Evolutionary conservation across 2,113 vertebrate species (phyloP).

Genomic region (Lepus americanus): DNA sequence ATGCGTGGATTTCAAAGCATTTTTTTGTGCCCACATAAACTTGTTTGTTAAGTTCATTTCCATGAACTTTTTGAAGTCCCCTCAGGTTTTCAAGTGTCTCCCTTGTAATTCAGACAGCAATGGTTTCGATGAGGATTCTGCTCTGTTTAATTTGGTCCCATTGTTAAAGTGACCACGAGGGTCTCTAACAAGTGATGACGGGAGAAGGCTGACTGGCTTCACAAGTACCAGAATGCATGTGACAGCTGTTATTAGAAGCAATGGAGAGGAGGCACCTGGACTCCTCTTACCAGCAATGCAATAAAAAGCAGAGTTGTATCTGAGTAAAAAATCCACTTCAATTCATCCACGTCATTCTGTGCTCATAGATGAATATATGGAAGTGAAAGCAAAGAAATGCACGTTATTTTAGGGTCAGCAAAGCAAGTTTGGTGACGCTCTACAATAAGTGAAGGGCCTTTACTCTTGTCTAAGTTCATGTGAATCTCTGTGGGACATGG

Average conservation of each 20-base stretch:
- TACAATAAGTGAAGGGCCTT: not conserved
- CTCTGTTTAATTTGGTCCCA: not conserved
- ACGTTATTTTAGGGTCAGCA: not conserved
- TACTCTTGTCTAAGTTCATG: not conserved
- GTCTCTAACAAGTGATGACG: conserved; percentile 3
- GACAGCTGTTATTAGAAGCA: conserved; percentile 25
- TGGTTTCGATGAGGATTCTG: not conserved
- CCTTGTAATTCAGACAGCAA: not conserved
- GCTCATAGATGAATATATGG: not conserved
- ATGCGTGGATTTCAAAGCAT: too few relatives aligned
- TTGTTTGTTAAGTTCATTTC: too few relatives aligned
- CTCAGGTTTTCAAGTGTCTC: conserved; percentile 41
- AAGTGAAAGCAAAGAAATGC: conserved; percentile 43
- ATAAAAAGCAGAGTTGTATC: conserved; percentile 14
- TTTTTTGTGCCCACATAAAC: too few relatives aligned
- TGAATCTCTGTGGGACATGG: conserved; percentile 7
- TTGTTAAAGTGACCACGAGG: not conserved
- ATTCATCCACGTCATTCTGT: not conserved
- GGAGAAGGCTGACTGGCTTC: not conserved
- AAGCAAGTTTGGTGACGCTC: not conserved
- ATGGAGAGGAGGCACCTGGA: not conserved
- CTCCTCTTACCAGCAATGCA: not conserved
- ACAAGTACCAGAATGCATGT: not conserved
- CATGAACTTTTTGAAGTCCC: too few relatives aligned
- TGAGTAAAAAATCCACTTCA: not conserved